Base-by-base conservation (phyloP, 2,888 invertebrate genomes). In the Aspidapion aeneum region DNA sequence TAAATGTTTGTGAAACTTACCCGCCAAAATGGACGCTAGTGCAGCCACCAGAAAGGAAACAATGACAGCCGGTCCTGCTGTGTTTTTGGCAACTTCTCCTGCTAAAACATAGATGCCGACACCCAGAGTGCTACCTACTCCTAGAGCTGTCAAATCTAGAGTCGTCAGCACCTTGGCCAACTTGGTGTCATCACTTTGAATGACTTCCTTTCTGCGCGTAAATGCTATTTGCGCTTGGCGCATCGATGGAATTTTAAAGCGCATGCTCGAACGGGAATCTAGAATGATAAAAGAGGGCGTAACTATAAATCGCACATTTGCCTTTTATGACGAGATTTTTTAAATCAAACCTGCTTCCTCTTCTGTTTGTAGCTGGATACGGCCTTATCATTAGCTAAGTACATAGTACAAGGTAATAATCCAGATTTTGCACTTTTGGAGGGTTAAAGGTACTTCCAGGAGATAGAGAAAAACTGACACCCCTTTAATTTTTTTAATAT, bases 101-200 rank as follows among this genome's bases (percentile, higher is more conserved):
- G 93, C 94, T 60, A 96, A 78, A 19, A 96, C 94, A 75, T 96
- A 96, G 51, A 96, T 91, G 0, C 96, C 96, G 1, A 95, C 93
- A 0, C 96, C 96, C 16, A 96, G 84, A 0, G 92, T 93, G 66
- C 90, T 90, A 50, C 93, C 93, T 20, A 93, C 87, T 0, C 89
- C 95, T 50, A 96, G 79, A 0, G 91, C 90, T 0, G 94, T 94
- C 57, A 96, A 82, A 80, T 96, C 95, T 12, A 94, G 79, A 0
- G 91, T 90, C 0, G 89, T 88, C 1, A 96, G 82, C 58, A 93
- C 92, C 69, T 93, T 84, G 9, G 89, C 87, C 48, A 91, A 79
- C 63, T 82, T 82, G 1, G 81, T 80, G 67, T 81, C 80, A 64
- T 81, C 80, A 52, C 70, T 73, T n/a, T 78, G 76, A 63, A 77